These are phyloP conservation scores for zebrafish (Danio rerio) DNA, from an alignment of 2,113 vertebrate species.

Conservation along the genomic window DNA sequence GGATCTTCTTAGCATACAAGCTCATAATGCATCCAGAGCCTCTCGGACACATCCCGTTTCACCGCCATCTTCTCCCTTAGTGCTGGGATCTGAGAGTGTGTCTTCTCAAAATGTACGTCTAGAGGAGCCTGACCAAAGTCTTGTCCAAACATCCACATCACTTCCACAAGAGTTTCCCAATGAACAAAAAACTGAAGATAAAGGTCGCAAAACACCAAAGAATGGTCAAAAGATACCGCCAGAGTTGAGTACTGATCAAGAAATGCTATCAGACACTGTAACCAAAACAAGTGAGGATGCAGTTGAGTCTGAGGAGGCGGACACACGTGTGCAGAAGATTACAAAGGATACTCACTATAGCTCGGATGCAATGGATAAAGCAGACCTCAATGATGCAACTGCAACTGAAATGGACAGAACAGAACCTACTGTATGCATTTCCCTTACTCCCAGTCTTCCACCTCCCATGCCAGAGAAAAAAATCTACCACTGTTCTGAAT, in stretches of 20 bases:
- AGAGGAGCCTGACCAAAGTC: slow-evolving; percentile 47
- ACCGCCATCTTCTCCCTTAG: slow-evolving; percentile 65
- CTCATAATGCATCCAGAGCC: slow-evolving; percentile 52
- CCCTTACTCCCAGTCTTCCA: slow-evolving; percentile 72
- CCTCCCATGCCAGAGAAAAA: slow-evolving; percentile 78
- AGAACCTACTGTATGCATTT: slow-evolving; percentile 67
- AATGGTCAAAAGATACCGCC: slow-evolving; percentile 64
- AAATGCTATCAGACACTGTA: slow-evolving; percentile 48
- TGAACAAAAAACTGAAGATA: slow-evolving; percentile 59
- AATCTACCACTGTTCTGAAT: slow-evolving; percentile 79
- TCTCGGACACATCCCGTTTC: slow-evolving; percentile 56
- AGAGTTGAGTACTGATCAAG: slow-evolving; percentile 57
- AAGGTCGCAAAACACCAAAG: slow-evolving; percentile 65
- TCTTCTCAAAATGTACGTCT: slow-evolving; percentile 39
- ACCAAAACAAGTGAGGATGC: slow-evolving; percentile 63
- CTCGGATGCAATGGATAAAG: slow-evolving; percentile 63
- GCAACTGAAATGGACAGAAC: slow-evolving; percentile 61
- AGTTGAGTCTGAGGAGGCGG: slow-evolving; percentile 68
- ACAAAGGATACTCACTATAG: slow-evolving; percentile 68
- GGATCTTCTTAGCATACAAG: slow-evolving; percentile 75
- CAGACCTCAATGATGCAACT: slow-evolving; percentile 58
- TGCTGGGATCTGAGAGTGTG: slow-evolving; percentile 62
- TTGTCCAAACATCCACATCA: slow-evolving; percentile 43
- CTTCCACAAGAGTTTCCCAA: slow-evolving; percentile 64
- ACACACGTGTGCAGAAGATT: slow-evolving; percentile 73